Evolutionary conservation across 1,140 invertebrate genomes (phyloP), one percentile per base, ranked within the genome.

Genomic region (Papilio dardanus): DNA sequence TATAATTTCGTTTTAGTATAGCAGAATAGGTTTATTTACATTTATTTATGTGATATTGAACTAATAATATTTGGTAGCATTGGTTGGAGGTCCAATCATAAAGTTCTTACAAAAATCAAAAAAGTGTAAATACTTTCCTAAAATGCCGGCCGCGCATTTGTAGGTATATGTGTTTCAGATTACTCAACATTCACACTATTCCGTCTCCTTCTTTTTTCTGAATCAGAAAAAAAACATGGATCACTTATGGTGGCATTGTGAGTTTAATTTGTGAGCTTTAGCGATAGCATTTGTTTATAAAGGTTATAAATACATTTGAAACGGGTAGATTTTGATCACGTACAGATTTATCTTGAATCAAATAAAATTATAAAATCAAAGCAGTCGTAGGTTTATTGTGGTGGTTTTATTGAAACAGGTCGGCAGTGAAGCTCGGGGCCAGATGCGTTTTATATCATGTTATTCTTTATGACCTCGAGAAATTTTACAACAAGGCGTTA

Each of bases 401-500:
- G 21, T 10, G 50, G 8, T 54, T 54, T 54, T 54, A 54, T 54
- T 54, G 50, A 54, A 12, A 19, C 46, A 54, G 50, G 50, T 24
- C 19, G 50, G 50, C 50, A 54, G 50, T 54, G 24, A 54, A 21
- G 50, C 21, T 54, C 3, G 19, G 50, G 19, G 50, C 50, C 50
- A 54, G 50, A 21, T 54, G 50, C 50, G 19, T 54, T 54, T 54
- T 54, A 54, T 54, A 28, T 54, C 50, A 54, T 54, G 21, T 54
- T 54, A 54, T 54, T 24, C 50, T 54, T 54, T 54, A 54, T 54
- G 19, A 54, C 19, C 21, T 54, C 21, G 14, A 54, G 21, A 54
- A 54, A 2, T 54, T 54, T 54, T 54, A 54, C 50, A 54, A 54
- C 50, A 12, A 54, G 50, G 8, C 50, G 21, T 54, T 24, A 24